phyloP scores from a whole-genome alignment of 1,140 invertebrate genomes.

The Drosophila pectinifera region DNA sequence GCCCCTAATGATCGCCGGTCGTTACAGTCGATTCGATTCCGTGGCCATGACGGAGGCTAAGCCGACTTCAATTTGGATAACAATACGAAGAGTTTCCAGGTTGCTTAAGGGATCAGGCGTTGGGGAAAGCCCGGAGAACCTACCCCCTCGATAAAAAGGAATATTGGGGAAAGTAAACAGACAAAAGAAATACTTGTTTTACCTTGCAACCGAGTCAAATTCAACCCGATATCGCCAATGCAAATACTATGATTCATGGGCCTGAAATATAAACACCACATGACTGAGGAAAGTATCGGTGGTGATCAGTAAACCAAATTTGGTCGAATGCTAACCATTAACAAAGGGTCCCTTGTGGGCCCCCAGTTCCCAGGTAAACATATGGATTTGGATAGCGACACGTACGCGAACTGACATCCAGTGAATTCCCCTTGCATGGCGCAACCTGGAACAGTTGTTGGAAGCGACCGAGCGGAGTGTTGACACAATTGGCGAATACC shows the following conservation, averaged over 20 bases:
- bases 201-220: not conserved
- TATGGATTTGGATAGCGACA: constrained; percentile 16
- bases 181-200: not conserved
- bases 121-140: not conserved
- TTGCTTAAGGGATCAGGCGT: not conserved
- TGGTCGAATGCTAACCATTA: constrained; percentile 9
- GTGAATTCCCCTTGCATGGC: constrained; percentile 53
- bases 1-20: constrained; percentile 42
- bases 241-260: constrained; percentile 14
- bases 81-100: constrained; percentile 12
- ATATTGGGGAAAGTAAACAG: not conserved
- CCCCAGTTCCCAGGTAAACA: constrained; percentile 14
- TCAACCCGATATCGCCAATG: not conserved
- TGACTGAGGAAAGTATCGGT: constrained; percentile 12
- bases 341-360: constrained; percentile 28
- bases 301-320: constrained; percentile 40
- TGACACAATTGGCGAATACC: constrained; percentile 79
- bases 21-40: constrained; percentile 50
- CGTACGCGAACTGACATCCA: constrained; percentile 24
- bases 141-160: not conserved
- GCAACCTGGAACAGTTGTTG: constrained; percentile 70
- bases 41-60: constrained; percentile 48
- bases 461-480: constrained; percentile 39
- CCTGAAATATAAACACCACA: constrained; percentile 8
- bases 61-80: constrained; percentile 44